Evolutionary conservation across 2,113 vertebrate species (phyloP), one percentile per base, ranked within the genome.

Genomic region (Gallinago undulata): DNA sequence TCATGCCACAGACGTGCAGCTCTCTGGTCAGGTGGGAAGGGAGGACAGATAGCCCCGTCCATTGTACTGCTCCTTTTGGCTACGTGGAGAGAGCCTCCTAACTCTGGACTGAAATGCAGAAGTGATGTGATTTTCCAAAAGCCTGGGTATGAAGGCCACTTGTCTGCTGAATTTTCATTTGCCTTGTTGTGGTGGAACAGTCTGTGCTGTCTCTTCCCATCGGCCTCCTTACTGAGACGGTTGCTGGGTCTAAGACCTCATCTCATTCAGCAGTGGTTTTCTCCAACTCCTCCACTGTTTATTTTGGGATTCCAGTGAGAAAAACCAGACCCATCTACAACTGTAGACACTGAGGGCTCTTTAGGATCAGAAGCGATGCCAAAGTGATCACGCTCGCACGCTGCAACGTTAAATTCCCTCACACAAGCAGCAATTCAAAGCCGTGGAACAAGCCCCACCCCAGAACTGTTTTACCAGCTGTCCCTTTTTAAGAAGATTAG

Each of bases 401-500:
- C 28, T 39, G 79, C 75, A 96, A 78, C 64, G 79, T 84, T 91
- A 70, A 93, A 84, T 87, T 95, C 59, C 60, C 76, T 92, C 84
- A 90, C 74, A 69, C 68, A 94, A 94, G 48, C 25, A 94, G 69
- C 56, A 90, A 66, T 94, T 95, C 55, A 93, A 94, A 95, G 82
- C 69, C 70, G 43, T 77, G 57, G 53, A 93, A 88, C 79, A 84
- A 82, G 43, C 12, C 72, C 53, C 60, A 83, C 47, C 45, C 11
- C 39, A 90, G 86, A 93, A 93, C 88, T 95, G 78, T 93, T 92
- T 95, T 94, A 95, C 96, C 89, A 84, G 76, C 82, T 87, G 11
- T 62, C 60, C 64, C 10, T 45, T 87, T 96, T 57, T 87, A 95
- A 96, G 94, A 94, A 91, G 87, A 96, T 95, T 97, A 96, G 95